Evolutionary conservation across 35 echinoderm and acorn worm species (phyloP), one percentile per base, ranked within the genome.

Genomic region (Chiridota heheva): DNA sequence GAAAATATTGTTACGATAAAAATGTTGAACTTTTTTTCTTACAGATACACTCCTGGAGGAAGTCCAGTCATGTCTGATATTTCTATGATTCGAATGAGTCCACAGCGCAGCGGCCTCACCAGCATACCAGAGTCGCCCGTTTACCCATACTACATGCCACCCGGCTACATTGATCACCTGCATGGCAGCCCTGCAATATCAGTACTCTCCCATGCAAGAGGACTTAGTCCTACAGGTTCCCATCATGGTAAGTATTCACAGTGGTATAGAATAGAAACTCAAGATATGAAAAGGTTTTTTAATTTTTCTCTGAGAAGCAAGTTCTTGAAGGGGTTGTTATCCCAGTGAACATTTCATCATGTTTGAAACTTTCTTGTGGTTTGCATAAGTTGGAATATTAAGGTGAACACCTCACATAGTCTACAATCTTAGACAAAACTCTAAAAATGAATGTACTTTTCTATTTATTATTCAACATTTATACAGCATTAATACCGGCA

Each of bases 31-130:
- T 47, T 85, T 68, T 39, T 72, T 48, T 42, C 29, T 43, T 17
- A 13, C 81, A 96, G 92, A 40, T 87, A 96, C 29, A 81, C 87
- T 13, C 89, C 89, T 27, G 88, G 93, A 33, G 66, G 78, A 49
- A 97, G 94, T 86, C 94, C 94, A 38, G 88, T 91, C 31, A 66
- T 96, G 40, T 97, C 94, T 18, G 94, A 97, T 76, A 81, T 97
- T 43, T 97, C 94, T 29, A 37, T 97, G 32, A 88, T 97, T 42
- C 79, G 84, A 18, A 71, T 97, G 2, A 79, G 77, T 32, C 78
- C 94, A 5, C 88, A 91, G 39, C 77, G 83, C 12, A 90, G 87
- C 36, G 59, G 72, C 33, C 67, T 82, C 25, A 69, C 81, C 53
- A 74, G 71, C 29, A 56, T 84, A 22, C 31, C 91, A 22, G 82